Evolutionary conservation across 1,140 invertebrate species (phyloP).

Genomic region (Pectinophora gossypiella): DNA sequence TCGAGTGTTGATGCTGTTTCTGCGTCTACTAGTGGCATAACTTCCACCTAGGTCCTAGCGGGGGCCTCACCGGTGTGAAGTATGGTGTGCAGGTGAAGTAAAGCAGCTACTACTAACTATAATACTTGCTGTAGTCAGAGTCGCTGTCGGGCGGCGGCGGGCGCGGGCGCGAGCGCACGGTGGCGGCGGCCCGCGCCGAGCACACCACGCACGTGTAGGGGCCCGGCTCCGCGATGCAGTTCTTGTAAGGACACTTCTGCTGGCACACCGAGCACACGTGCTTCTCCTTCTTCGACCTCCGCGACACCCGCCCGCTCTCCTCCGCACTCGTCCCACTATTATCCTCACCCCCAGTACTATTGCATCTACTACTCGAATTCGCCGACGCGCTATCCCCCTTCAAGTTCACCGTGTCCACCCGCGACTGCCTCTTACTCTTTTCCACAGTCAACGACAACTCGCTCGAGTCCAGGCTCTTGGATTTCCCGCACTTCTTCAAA

Average conservation of each 20-base stretch:
- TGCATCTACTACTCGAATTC: conserved; percentile 33
- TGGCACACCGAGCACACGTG: conserved; percentile 45
- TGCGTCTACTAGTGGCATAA: background rate
- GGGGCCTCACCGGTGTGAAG: conserved; percentile 22
- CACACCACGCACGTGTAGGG: conserved; percentile 28
- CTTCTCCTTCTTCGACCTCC: conserved; percentile 32
- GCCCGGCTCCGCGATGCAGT: conserved; percentile 26
- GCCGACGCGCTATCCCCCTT: conserved; percentile 26
- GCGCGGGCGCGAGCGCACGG: conserved; percentile 14
- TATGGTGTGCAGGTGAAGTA: conserved; percentile 40
- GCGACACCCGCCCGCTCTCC: conserved; percentile 39
- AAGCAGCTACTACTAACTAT: conserved; percentile 73
- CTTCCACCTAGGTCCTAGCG: background rate
- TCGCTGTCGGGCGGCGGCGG: conserved; percentile 19
- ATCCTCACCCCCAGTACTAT: conserved; percentile 42
- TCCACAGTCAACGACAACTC: conserved; percentile 78
- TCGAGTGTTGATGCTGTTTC: no score
- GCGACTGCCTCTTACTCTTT: conserved; percentile 51
- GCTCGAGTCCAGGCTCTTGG: conserved; percentile 88
- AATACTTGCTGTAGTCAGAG: conserved; percentile 71
- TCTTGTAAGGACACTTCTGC: conserved; percentile 35
- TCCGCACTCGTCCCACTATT: conserved; percentile 42
- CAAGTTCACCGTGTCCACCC: conserved; percentile 20
- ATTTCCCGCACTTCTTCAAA: conserved; percentile 87
- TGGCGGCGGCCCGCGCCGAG: conserved; percentile 19